Evolutionary conservation across 2,888 invertebrate species (phyloP).

Genomic region (Netelia virgata): DNA sequence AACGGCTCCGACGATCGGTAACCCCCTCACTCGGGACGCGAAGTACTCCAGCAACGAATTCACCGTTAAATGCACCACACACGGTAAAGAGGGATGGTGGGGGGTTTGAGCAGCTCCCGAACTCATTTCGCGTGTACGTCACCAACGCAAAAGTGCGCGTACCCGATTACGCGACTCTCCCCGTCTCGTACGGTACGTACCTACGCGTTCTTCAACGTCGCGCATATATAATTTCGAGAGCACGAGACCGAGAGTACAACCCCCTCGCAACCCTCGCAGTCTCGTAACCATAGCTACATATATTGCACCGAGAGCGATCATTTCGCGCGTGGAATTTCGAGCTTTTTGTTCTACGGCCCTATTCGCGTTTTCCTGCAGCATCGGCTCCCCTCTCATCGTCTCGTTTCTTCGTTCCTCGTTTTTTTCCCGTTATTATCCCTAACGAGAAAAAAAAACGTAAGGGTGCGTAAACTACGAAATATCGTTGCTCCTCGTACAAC

Average conservation of each 20-base stretch:
- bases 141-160: slow-evolving; percentile 6
- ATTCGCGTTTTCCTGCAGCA: not conserved
- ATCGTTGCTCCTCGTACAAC: not conserved
- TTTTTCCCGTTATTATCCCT: slow-evolving; percentile 7
- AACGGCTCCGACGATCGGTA: slow-evolving; percentile 12
- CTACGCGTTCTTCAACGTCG: not conserved
- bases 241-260: slow-evolving; percentile 3
- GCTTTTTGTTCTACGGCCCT: slow-evolving; percentile 13
- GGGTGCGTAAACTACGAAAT: no score
- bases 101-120: no score
- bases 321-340: slow-evolving; percentile 28
- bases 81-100: no score
- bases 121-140: slow-evolving; percentile 6
- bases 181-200: not conserved
- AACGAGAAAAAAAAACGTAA: slow-evolving; percentile 28
- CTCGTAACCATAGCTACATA: slow-evolving; percentile 49
- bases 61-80: slow-evolving; percentile 24
- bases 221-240: slow-evolving; percentile 16
- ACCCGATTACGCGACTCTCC: not conserved
- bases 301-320: slow-evolving; percentile 21
- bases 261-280: not conserved
- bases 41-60: slow-evolving; percentile 12
- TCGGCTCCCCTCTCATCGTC: not conserved
- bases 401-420: not conserved
- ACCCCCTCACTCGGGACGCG: slow-evolving; percentile 1